Conservation (phyloP, 2,888 invertebrate genomes). For the Strigamia crassipes region DNA sequence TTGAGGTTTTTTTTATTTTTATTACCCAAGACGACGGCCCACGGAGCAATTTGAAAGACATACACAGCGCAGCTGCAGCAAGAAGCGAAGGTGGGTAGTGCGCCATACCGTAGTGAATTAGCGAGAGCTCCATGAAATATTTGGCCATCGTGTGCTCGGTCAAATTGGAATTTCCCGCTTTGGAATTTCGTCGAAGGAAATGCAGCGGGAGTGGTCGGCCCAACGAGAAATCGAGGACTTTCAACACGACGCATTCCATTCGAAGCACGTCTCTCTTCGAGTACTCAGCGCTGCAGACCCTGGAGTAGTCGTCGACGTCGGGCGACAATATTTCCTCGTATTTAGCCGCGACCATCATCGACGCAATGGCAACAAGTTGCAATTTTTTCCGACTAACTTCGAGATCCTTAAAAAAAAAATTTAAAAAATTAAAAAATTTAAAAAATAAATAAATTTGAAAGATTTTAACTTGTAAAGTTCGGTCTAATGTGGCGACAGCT, state of each 20-base stretch:
- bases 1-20: no score
- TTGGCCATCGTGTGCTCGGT: conserved; percentile 81
- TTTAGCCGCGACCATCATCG: conserved; percentile 88
- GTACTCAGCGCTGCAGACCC: conserved; percentile 87
- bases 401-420: conserved; percentile 62
- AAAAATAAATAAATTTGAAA: no score
- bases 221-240: conserved; percentile 76
- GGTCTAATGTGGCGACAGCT: conserved; percentile 84
- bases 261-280: conserved; percentile 74
- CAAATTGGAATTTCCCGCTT: conserved; percentile 65
- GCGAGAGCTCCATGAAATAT: conserved; percentile 83
- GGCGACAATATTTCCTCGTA: conserved; percentile 94
- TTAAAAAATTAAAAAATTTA: no score
- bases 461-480: conserved; percentile 77
- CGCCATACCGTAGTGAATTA: conserved; percentile 79
- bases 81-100: conserved; percentile 78
- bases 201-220: conserved; percentile 85
- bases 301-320: conserved; percentile 84
- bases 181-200: conserved; percentile 80
- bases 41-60: conserved; percentile 65
- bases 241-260: conserved; percentile 82
- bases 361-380: conserved; percentile 86
- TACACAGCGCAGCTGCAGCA: conserved; percentile 78
- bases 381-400: conserved; percentile 71
- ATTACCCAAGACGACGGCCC: conserved; percentile 45